Conservation (phyloP, 2,888 invertebrate species). For the Nomada fabriciana region DNA sequence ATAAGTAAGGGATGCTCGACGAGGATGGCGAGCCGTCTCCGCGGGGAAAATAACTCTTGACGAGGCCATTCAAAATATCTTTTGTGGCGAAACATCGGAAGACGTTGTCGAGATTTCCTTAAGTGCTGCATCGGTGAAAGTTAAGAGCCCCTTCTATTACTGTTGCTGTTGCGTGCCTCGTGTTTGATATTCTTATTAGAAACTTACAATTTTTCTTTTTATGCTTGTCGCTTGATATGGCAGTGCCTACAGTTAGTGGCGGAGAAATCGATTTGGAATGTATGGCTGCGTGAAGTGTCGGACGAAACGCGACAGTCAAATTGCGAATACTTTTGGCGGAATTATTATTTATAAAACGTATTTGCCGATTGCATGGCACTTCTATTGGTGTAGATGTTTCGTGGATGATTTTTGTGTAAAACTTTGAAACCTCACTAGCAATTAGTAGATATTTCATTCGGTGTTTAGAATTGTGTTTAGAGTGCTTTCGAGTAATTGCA, state of each 20-base stretch:
- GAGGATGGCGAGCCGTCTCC: constrained; percentile 13
- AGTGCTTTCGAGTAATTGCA: too few relatives aligned
- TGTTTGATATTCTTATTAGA: constrained; percentile 19
- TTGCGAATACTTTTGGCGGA: too few relatives aligned
- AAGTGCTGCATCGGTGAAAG: constrained; percentile 30
- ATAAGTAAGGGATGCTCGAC: constrained; percentile 28
- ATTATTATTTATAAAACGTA: too few relatives aligned
- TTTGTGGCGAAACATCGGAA: constrained; percentile 45
- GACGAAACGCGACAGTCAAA: too few relatives aligned
- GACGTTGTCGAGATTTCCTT: constrained; percentile 31
- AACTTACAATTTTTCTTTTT: neutral
- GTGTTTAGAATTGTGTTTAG: too few relatives aligned
- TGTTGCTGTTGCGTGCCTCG: neutral
- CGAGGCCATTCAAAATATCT: constrained; percentile 44
- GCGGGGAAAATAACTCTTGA: constrained; percentile 51
- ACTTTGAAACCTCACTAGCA: too few relatives aligned
- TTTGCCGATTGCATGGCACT: too few relatives aligned
- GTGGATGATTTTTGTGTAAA: too few relatives aligned
- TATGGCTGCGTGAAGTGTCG: too few relatives aligned
- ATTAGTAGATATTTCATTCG: too few relatives aligned
- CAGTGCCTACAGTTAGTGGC: neutral
- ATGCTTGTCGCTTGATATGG: neutral
- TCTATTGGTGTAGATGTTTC: too few relatives aligned
- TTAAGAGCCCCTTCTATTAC: constrained; percentile 27
- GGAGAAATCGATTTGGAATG: neutral